Evolutionary conservation across 2,888 invertebrate species (phyloP), one percentile per base, ranked within the genome.

Genomic region (Caenorhabditis drosophilae): DNA sequence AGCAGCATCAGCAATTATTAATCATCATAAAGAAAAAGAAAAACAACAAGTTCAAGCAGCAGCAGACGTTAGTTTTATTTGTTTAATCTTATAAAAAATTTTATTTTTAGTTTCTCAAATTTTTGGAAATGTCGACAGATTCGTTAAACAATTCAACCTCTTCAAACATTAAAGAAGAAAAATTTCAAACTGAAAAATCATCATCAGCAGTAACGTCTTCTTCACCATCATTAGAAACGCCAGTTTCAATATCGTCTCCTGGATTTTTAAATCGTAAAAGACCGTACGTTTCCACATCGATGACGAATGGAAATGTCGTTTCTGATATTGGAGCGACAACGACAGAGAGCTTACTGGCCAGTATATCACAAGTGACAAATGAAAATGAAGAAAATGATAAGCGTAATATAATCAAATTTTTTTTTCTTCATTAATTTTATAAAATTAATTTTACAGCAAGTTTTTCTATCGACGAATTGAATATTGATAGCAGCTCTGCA

Each of bases 301-400:
- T 52, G 7, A 63, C 53, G 1, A 57, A 57, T 18, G 49, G 54
- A 4, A 60, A 54, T 2, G 49, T 57, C 26, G 49, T 53, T 2
- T 35, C 46, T 46, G 70, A 70, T 4, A 34, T 72, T 38, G 48
- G 52, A 16, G 31, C 53, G 18, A 41, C 67, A 4, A 66, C 31
- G 35, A 66, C 74, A 2, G 70, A 72, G 23, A 54, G 61, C 11
- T 56, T 72, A 12, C 47, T 73, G 35, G 71, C 75, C 15, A 69
- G 61, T 27, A 61, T 73, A 40, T 4, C 23, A 6, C 18, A 42
- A 42, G 42, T 22, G 9, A 4, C 50, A 11, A 50, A 41, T n/a
- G 60, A 61, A 31, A 60, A 67, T 25, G 60, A 67, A 48, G 59
- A 67, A 22, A 60, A 60, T 27, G 66, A 60, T 49, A 40, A 60